Evolutionary conservation across 2,888 invertebrate genomes (phyloP).

Genomic region (Ophion ventricosus): DNA sequence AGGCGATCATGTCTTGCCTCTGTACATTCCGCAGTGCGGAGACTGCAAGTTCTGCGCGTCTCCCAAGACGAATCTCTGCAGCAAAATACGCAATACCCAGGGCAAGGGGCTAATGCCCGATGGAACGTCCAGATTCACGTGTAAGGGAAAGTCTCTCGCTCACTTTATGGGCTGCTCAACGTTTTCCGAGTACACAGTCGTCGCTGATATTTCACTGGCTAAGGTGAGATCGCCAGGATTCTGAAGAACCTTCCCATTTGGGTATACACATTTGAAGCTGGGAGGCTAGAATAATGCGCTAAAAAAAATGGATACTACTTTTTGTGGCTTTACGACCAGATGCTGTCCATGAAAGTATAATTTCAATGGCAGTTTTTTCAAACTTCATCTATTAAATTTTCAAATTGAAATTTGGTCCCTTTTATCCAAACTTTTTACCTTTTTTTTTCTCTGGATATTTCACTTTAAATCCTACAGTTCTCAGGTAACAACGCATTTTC

Average conservation of each 20-base stretch:
- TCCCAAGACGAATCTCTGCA: slow-evolving; percentile 98
- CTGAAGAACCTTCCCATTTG: background rate
- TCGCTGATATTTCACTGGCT: slow-evolving; percentile 96
- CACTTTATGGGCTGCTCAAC: slow-evolving; percentile 99
- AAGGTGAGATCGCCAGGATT: slow-evolving; percentile 86
- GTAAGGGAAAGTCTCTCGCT: slow-evolving; percentile 90
- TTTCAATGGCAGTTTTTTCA: too few relatives aligned
- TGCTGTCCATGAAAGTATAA: too few relatives aligned
- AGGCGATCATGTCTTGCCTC: slow-evolving; percentile 98
- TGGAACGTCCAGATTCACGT: slow-evolving; percentile 93
- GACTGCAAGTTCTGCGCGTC: slow-evolving; percentile 98
- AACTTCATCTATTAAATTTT: too few relatives aligned
- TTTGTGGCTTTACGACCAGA: too few relatives aligned
- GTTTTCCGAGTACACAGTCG: slow-evolving; percentile 97
- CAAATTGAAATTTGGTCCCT: too few relatives aligned
- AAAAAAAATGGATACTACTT: too few relatives aligned
- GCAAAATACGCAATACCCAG: slow-evolving; percentile 94
- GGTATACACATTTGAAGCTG: background rate
- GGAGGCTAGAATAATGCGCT: too few relatives aligned
- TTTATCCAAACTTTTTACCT: too few relatives aligned
- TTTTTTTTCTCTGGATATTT: too few relatives aligned
- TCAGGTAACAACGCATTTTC: too few relatives aligned
- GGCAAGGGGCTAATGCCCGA: slow-evolving; percentile 97
- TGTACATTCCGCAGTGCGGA: slow-evolving; percentile 98
- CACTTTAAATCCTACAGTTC: too few relatives aligned